Conservation (phyloP, 2,888 invertebrate genomes). For the Lysandra coridon region DNA sequence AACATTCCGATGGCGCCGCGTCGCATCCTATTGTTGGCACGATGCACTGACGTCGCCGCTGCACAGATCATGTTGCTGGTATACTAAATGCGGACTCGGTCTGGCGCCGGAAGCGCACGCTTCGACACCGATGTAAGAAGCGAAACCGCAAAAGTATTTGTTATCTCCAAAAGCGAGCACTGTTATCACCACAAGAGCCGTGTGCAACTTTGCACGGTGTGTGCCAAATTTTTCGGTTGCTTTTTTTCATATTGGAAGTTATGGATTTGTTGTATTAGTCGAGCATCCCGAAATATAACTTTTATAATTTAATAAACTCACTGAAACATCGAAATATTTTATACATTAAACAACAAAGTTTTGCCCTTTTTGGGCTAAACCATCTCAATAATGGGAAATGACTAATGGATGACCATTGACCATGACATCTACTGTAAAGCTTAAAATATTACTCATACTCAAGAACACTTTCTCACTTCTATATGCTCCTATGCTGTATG, state of each 20-base stretch:
- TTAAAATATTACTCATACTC: not conserved
- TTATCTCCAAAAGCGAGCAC: constrained; percentile 6
- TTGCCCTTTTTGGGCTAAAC: too few species aligned
- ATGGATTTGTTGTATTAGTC: not conserved
- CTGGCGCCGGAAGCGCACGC: constrained; percentile 64
- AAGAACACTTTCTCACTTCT: not conserved
- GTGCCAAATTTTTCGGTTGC: not conserved
- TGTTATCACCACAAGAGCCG: constrained; percentile 3
- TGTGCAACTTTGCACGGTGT: constrained; percentile 5
- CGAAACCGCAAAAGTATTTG: constrained; percentile 13
- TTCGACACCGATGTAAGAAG: not conserved
- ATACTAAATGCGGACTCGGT: constrained; percentile 66
- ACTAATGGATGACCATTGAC: too few species aligned
- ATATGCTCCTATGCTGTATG: not conserved
- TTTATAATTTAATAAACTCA: not conserved
- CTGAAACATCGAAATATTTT: too few species aligned
- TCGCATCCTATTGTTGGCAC: constrained; percentile 51
- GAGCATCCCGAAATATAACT: not conserved
- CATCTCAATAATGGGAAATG: too few species aligned
- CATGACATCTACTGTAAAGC: too few species aligned
- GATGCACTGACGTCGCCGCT: constrained; percentile 56
- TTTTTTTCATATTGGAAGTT: not conserved
- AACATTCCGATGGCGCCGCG: constrained; percentile 38
- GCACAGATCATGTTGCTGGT: constrained; percentile 63
- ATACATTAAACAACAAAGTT: too few species aligned